These are phyloP conservation scores for Tapirus terrestris DNA, from an alignment of 2,113 vertebrate genomes.

Conservation along the genomic window DNA sequence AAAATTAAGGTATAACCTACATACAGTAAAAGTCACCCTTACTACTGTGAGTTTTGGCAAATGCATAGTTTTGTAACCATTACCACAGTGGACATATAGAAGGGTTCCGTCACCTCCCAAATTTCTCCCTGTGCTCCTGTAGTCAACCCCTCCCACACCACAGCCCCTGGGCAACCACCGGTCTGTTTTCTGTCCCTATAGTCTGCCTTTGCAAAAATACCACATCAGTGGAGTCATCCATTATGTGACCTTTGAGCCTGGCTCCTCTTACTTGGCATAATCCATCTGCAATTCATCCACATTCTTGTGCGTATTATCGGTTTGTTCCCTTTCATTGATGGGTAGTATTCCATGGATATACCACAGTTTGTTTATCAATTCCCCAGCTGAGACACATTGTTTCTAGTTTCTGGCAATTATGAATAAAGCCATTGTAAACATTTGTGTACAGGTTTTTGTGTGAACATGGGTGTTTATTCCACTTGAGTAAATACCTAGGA, in stretches of 20 bases:
- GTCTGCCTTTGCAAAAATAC: background rate
- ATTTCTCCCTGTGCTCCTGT: background rate
- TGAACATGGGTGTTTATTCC: background rate
- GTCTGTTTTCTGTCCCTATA: background rate
- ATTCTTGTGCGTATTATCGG: background rate
- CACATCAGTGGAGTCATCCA: background rate
- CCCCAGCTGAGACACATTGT: background rate
- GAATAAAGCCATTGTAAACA: background rate
- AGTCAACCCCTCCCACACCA: background rate
- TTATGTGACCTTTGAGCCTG: background rate
- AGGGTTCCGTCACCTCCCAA: background rate
- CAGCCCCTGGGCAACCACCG: background rate
- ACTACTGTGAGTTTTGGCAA: background rate
- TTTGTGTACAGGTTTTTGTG: background rate
- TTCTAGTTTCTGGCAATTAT: conserved; percentile 7
- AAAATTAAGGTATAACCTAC: background rate
- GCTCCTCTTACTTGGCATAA: background rate
- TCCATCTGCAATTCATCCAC: background rate
- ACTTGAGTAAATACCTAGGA: background rate
- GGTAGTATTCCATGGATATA: background rate
- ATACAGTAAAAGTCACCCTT: background rate
- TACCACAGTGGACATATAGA: background rate
- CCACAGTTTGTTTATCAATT: background rate
- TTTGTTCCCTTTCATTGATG: background rate
- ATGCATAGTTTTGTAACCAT: background rate